These are phyloP conservation scores for Thryonomys swinderianus DNA, from an alignment of 2,113 vertebrate genomes.

Conservation along the genomic window DNA sequence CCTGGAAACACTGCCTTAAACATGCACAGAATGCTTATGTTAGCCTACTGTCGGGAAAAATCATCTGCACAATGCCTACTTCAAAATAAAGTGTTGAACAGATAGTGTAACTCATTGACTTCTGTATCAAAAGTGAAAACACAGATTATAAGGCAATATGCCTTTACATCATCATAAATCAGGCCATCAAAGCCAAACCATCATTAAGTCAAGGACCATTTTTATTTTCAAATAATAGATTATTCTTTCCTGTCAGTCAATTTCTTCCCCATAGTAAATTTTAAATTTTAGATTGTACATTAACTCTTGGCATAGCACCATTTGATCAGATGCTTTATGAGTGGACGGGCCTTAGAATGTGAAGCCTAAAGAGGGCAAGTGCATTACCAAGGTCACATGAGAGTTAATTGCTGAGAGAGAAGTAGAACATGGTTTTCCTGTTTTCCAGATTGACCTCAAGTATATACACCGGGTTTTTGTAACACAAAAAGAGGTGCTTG, in stretches of 20 bases:
- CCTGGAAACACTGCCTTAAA: not conserved
- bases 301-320: not conserved
- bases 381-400: slow-evolving; percentile 13
- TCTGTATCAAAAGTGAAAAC: not conserved
- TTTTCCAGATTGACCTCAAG: not conserved
- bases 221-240: not conserved
- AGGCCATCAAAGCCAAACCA: not conserved
- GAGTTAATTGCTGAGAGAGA: not conserved
- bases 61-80: not conserved
- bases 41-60: not conserved
- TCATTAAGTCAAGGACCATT: too few species aligned
- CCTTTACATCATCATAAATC: not conserved
- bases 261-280: not conserved
- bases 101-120: not conserved
- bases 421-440: not conserved
- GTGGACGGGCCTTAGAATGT: not conserved
- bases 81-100: not conserved
- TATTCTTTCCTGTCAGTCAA: not conserved
- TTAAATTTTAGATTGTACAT: not conserved
- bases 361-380: not conserved
- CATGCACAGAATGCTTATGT: not conserved
- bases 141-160: not conserved
- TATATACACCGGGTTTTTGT: not conserved
- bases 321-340: not conserved
- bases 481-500: not conserved